phyloP scores from a whole-genome alignment of 2,113 vertebrate genomes.

The Bambusicola thoracicus region DNA sequence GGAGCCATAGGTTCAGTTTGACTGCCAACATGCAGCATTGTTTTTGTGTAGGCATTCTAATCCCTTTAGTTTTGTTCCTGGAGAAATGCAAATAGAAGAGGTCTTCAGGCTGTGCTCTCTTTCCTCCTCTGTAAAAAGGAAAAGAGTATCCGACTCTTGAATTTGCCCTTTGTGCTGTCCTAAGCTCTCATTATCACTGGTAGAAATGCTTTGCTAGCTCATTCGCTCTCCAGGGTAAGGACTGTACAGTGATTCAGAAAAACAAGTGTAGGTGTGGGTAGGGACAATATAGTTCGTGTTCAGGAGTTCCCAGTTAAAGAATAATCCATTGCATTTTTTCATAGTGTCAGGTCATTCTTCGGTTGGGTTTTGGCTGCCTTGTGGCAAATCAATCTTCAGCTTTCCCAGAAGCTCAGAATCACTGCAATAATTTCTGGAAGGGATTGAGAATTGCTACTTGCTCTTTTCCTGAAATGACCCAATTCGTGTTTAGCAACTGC shows the following conservation, averaged over 20 bases:
- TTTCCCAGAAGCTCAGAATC: neutral
- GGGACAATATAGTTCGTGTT: neutral
- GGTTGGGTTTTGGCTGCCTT: neutral
- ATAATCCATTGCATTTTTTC: neutral
- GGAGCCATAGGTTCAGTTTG: neutral
- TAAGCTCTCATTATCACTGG: too few species aligned
- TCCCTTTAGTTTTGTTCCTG: neutral
- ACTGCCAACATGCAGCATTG: neutral
- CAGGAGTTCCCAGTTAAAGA: neutral
- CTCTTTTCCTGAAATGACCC: neutral
- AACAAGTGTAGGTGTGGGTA: accelerated
- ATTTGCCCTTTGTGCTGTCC: neutral
- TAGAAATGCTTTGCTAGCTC: neutral
- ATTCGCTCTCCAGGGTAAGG: neutral
- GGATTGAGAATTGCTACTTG: neutral
- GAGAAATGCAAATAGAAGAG: neutral
- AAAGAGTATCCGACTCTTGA: neutral
- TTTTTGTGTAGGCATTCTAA: neutral
- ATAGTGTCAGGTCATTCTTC: accelerated
- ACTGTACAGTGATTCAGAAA: too few species aligned
- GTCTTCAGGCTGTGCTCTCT: neutral
- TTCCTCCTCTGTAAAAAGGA: neutral
- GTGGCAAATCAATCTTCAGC: neutral
- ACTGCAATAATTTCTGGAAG: neutral
- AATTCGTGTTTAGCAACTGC: too few species aligned